Evolutionary conservation across 1,140 invertebrate genomes (phyloP).

Genomic region (Lanistes nyassanus): DNA sequence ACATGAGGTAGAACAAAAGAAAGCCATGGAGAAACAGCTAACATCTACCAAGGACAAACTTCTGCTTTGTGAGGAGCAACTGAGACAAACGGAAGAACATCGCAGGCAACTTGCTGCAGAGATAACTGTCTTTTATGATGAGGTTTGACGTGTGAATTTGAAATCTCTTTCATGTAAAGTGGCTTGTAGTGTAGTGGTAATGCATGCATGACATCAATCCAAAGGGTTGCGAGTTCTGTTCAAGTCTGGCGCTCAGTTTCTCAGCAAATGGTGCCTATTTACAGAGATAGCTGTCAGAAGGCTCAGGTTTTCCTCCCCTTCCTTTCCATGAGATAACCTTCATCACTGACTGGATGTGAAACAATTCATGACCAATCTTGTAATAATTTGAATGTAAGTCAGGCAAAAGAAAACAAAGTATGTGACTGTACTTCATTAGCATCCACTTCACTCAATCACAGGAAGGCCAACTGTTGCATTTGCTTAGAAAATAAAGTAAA

Average conservation of each 20-base stretch:
- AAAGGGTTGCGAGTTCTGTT: background rate
- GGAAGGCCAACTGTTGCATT: too few species aligned
- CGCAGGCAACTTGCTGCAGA: background rate
- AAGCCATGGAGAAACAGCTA: slow-evolving; percentile 3
- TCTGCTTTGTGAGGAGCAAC: background rate
- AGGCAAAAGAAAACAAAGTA: too few species aligned
- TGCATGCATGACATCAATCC: background rate
- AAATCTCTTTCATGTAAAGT: background rate
- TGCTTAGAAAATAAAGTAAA: too few species aligned
- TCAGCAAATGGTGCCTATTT: background rate
- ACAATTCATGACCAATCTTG: too few species aligned
- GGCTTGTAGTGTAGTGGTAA: background rate
- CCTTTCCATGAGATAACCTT: too few species aligned
- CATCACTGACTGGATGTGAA: too few species aligned
- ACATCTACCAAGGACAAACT: background rate
- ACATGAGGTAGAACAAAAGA: background rate
- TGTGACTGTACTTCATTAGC: too few species aligned
- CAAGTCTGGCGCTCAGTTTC: background rate
- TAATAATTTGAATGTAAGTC: too few species aligned
- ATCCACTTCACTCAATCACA: too few species aligned
- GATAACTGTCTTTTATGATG: background rate
- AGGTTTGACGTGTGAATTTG: background rate
- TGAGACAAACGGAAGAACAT: background rate
- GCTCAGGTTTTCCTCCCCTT: background rate
- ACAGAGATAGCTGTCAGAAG: background rate